Conservation (phyloP, 2,113 vertebrate species). For the Mormyrus iriodes region DNA sequence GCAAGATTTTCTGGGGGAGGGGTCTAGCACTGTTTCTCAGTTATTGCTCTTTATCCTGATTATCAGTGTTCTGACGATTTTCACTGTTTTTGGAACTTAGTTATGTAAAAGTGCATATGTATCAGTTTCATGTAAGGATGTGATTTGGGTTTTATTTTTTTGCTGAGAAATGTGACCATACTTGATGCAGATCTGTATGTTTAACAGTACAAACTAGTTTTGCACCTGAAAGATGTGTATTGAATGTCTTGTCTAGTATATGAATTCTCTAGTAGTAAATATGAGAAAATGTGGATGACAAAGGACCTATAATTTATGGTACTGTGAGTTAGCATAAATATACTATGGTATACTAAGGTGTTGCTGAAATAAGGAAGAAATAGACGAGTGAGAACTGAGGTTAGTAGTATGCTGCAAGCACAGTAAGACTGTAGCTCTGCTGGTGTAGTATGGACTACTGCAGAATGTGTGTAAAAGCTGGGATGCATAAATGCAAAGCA, state of each 20-base stretch:
- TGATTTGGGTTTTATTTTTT: not conserved
- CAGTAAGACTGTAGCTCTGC: not conserved
- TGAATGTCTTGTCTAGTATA: not conserved
- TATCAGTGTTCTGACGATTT: not conserved
- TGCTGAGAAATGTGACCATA: not conserved
- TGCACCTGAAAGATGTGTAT: not conserved
- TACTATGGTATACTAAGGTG: not conserved
- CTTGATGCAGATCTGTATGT: not conserved
- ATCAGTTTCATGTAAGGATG: not conserved
- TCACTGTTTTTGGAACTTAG: not conserved
- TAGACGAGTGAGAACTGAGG: not conserved
- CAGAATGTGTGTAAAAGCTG: not conserved
- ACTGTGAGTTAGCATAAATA: not conserved
- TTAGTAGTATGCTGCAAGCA: not conserved
- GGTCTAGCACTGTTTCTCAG: not conserved
- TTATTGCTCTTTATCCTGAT: not conserved
- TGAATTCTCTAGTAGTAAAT: not conserved
- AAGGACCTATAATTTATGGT: not conserved
- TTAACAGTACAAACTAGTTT: not conserved
- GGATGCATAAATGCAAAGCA: not conserved
- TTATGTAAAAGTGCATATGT: not conserved
- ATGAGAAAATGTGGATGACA: not conserved
- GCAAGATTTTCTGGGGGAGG: not conserved
- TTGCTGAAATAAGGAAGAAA: not conserved
- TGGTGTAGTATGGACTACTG: not conserved